These are phyloP conservation scores for Lophotis ruficrista DNA, from an alignment of 2,113 vertebrate genomes.

Conservation along the genomic window DNA sequence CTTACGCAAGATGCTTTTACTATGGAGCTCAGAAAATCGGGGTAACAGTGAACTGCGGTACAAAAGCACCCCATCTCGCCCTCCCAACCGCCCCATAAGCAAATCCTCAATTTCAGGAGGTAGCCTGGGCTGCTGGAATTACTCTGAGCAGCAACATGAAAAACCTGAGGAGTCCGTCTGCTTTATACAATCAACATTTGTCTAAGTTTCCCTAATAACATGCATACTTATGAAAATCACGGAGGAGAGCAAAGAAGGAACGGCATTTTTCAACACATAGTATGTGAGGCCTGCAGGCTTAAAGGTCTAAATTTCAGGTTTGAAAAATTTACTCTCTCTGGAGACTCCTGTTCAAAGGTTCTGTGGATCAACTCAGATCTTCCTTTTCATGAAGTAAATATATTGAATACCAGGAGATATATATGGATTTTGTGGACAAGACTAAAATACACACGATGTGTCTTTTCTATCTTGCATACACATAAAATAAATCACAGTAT, in stretches of 20 bases:
- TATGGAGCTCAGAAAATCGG: background rate
- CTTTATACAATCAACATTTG: constrained; percentile 30
- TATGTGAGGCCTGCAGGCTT: constrained; percentile 11
- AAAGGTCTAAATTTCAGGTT: constrained; percentile 35
- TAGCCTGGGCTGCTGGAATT: background rate
- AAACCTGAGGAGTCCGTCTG: background rate
- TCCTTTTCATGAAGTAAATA: constrained; percentile 14
- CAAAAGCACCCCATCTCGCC: background rate
- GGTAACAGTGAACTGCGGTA: background rate
- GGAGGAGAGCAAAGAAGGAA: constrained; percentile 3
- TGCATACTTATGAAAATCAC: constrained; percentile 20
- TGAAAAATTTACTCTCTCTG: constrained; percentile 35
- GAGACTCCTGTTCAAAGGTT: constrained; percentile 20
- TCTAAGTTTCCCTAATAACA: background rate
- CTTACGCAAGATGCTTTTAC: background rate
- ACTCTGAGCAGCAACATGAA: constrained; percentile 4
- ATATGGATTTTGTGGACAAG: background rate
- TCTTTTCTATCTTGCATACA: background rate
- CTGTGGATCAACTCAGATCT: background rate
- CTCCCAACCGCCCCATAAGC: rapidly evolving
- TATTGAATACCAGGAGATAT: background rate
- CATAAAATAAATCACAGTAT: background rate
- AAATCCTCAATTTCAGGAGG: background rate
- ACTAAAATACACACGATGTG: background rate
- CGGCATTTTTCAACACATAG: background rate